Base-by-base conservation (phyloP, 2,113 vertebrate species). In the Andinoacara biseriatus region DNA sequence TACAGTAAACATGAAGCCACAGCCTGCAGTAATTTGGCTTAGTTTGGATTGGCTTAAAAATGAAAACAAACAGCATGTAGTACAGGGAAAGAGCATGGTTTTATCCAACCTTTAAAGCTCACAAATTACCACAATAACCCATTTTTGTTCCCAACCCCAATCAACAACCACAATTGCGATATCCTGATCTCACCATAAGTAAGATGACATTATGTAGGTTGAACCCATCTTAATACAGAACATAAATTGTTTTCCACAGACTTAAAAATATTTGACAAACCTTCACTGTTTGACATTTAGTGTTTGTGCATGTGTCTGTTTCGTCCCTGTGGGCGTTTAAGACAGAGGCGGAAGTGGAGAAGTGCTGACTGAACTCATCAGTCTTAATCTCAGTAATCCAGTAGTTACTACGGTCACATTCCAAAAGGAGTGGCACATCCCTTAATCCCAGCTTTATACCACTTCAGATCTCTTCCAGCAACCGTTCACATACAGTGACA, bases 361-460 rank as follows among this genome's bases (percentile, higher is more conserved):
- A 81, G n/a, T 58, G 82, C 80, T 90, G 86, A 89, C 43, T 74
- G 74, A 82, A 54, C 33, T 52, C 40, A 77, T 86, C 80, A 77
- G 0, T 69, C 15, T 67, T 93, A 92, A 92, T 93, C 87, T 59
- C 74, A 13, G 49, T 92, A 87, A 93, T 93, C 92, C 62, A 83
- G 22, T 74, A 24, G 83, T 88, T 72, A 52, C 87, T 90, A 72
- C 72, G 75, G 86, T 81, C 84, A 78, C 82, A 63, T 76, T 85
- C 83, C 49, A 83, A 78, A 57, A 76, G 40, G 29, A 43, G 80
- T 72, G 79, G 63, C 57, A 86, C 60, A 85, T 81, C 62, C 80
- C 35, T 54, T 91, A 90, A 91, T 91, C 90, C 86, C 60, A 74
- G 8, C 26, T 72, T 82, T 65, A 83, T 60, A 81, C 76, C 52